Conservation (phyloP, 1,140 invertebrate genomes). For the Diachasma alloeum region DNA sequence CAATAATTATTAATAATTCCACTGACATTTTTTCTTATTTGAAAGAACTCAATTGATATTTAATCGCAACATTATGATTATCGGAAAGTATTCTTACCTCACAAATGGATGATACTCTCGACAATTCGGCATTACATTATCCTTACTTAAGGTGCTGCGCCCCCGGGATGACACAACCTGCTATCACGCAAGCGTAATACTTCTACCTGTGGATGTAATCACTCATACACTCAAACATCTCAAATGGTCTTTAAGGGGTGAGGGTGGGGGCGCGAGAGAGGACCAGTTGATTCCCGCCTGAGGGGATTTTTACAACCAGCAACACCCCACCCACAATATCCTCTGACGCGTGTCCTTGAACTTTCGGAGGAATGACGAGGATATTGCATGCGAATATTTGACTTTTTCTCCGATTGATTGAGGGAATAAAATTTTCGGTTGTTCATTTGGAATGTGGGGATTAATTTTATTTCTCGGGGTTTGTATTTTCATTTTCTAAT, state of each 20-base stretch:
- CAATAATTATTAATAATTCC: not conserved
- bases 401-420: not conserved
- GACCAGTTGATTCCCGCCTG: conserved; percentile 8
- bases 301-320: not conserved
- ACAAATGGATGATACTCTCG: not conserved
- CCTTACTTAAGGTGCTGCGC: not conserved
- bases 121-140: conserved; percentile 1
- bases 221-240: not conserved
- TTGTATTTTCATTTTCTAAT: no score
- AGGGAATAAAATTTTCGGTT: not conserved
- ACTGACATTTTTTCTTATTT: no score
- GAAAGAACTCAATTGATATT: no score
- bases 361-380: not conserved
- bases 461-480: no score
- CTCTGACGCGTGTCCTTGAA: conserved; percentile 14
- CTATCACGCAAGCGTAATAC: conserved; percentile 9
- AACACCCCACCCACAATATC: not conserved
- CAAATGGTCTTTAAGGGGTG: not conserved
- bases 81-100: not conserved
- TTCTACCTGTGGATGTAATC: not conserved
- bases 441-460: no score
- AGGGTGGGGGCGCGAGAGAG: not conserved
- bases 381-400: not conserved
- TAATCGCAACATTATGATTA: not conserved
- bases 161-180: not conserved